Conservation (phyloP, 2,888 invertebrate species). For the Galeopsomyia nigrocyanea region DNA sequence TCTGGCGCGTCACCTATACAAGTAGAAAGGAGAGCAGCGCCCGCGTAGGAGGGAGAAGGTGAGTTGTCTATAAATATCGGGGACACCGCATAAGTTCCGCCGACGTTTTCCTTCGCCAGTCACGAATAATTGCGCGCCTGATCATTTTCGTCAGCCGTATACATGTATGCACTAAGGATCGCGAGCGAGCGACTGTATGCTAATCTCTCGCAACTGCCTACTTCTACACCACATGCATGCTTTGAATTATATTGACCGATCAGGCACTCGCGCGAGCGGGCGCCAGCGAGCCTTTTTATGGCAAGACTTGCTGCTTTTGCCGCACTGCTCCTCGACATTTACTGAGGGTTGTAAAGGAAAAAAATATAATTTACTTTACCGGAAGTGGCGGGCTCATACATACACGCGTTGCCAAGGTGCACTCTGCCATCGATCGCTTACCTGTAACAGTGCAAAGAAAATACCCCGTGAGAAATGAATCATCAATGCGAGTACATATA, state of each 20-base stretch:
- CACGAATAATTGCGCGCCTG: conserved; percentile 26
- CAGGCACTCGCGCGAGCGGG: not conserved
- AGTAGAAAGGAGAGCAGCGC: not conserved
- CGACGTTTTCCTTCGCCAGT: not conserved
- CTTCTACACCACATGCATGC: too few relatives aligned
- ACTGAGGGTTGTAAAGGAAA: not conserved
- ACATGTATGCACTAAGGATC: too few relatives aligned
- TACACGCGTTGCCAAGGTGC: conserved; percentile 14
- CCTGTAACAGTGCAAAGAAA: conserved; percentile 31
- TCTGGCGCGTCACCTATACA: conserved; percentile 21
- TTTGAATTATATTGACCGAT: too few relatives aligned
- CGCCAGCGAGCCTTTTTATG: not conserved
- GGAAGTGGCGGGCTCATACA: not conserved
- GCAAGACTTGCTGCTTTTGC: too few relatives aligned
- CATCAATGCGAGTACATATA: too few relatives aligned
- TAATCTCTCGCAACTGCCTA: too few relatives aligned
- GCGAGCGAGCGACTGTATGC: too few relatives aligned
- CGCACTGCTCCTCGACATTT: too few relatives aligned
- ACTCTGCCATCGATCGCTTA: conserved; percentile 22
- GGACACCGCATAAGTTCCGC: not conserved
- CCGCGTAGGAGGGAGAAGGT: not conserved
- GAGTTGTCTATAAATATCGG: conserved; percentile 29
- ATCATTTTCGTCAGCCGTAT: conserved; percentile 10
- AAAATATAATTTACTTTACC: conserved; percentile 37
- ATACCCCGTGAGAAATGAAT: too few relatives aligned